Evolutionary conservation across 2,113 vertebrate species (phyloP).

Genomic region (Hipposideros armiger): DNA sequence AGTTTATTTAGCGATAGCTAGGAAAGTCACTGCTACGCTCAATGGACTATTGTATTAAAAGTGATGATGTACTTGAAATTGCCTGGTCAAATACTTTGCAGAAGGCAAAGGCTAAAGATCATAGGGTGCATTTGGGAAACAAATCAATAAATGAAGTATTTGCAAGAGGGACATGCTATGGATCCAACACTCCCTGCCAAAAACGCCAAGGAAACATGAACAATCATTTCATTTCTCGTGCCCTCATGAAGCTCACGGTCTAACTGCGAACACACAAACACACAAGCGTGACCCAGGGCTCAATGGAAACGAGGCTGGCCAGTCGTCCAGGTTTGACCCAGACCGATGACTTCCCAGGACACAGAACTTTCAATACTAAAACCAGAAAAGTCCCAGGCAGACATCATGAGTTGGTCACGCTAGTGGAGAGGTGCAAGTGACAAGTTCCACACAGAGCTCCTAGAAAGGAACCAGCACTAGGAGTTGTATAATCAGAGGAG

Average conservation of each 20-base stretch:
- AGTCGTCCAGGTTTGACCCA: background rate
- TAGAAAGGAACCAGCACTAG: background rate
- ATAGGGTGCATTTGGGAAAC: background rate
- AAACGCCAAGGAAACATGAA: background rate
- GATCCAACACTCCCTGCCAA: background rate
- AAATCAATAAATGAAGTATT: background rate
- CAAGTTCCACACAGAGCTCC: background rate
- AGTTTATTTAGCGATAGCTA: background rate
- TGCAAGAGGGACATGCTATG: background rate
- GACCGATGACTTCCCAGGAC: background rate
- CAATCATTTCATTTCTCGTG: background rate
- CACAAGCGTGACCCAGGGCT: background rate
- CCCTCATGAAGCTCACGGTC: background rate
- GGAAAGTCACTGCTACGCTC: background rate
- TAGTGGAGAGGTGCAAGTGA: background rate
- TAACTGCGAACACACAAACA: background rate
- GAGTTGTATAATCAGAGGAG: background rate
- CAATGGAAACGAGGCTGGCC: background rate
- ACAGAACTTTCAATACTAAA: background rate
- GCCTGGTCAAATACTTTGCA: constrained; percentile 15
- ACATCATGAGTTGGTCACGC: background rate
- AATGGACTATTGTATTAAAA: background rate
- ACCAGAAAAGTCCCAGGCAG: background rate
- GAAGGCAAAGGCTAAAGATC: background rate
- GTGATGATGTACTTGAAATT: background rate